Evolutionary conservation across 2,113 vertebrate species (phyloP), one percentile per base, ranked within the genome.

Genomic region (Ammodytes marinus): DNA sequence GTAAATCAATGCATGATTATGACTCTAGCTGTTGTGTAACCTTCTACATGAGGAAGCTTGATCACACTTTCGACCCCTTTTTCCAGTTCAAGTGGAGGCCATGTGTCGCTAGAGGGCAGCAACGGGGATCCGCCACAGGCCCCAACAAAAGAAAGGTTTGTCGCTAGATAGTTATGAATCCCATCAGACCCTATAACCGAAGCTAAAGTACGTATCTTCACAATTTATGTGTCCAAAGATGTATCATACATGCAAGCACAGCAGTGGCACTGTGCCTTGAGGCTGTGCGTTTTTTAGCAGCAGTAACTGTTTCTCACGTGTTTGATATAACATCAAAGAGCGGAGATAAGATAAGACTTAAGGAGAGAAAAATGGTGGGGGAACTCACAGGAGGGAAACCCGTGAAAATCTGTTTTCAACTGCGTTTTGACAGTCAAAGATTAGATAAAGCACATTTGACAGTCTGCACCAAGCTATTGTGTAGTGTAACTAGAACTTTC

Each of bases 101-200:
- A 69, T 0, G 37, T 75, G 77, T 82, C 13, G 9, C 78, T 54
- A 4, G 39, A 19, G 53, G 82, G 61, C 43, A 74, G 53, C 45
- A 42, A 45, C 54, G 63, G 55, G 13, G 71, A 71, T 81, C 47
- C 79, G 59, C 80, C 5, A n/a, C 15, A 47, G 45, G 35, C 6
- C 10, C 10, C 43, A 13, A 15, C 66, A 79, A 9, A 61, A 70
- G 12, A 55, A 12, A 57, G 65, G 60, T 55, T 57, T 74, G 73
- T 81, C 73, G 47, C 83, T 67, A 10, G 35, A 66, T 45, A 45
- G 63, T 75, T 57, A 61, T 84, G 84, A 88, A 73, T 89, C 82
- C 82, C 74, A 79, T 84, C 73, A 69, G 72, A 61, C 7, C 27
- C 85, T 74, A 61, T 74, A 61, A 63, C 27, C 27, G 27, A 27